Evolutionary conservation across 1,140 invertebrate species (phyloP).

Genomic region (Medauroidea extradentata): DNA sequence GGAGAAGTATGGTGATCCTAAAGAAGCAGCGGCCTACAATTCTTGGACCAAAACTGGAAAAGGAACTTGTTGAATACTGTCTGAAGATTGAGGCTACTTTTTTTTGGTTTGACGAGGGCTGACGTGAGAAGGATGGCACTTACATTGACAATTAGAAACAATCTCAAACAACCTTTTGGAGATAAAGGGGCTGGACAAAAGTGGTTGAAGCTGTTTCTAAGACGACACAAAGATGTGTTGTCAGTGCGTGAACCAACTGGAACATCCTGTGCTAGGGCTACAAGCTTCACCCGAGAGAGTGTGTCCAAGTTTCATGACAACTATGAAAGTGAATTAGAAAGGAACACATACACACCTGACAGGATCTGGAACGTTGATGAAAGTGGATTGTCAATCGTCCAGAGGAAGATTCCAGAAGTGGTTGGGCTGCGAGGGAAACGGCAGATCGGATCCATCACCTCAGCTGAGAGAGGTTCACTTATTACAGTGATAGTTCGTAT

Average conservation of each 20-base stretch:
- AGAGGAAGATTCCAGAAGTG: slow-evolving; percentile 31
- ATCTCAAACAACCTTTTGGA: background rate
- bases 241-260: slow-evolving; percentile 19
- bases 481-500: slow-evolving; percentile 17
- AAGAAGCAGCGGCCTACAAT: too few relatives aligned
- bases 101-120: background rate
- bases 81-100: too few relatives aligned
- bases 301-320: slow-evolving; percentile 35
- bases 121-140: background rate
- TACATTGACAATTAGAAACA: background rate
- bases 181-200: background rate
- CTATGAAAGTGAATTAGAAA: slow-evolving; percentile 24
- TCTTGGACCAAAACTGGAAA: too few relatives aligned
- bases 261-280: slow-evolving; percentile 28
- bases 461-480: slow-evolving; percentile 28
- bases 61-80: too few relatives aligned
- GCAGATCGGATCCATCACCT: slow-evolving; percentile 30
- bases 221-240: slow-evolving; percentile 9
- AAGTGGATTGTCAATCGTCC: slow-evolving; percentile 32
- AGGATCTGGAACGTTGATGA: slow-evolving; percentile 40
- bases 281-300: slow-evolving; percentile 32
- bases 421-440: slow-evolving; percentile 29
- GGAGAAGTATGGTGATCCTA: too few relatives aligned
- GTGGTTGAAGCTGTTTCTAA: slow-evolving; percentile 14
- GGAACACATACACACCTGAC: slow-evolving; percentile 15